A percentile compares a stretch with the other conserved stretches of the same genome.
These are phyloP conservation scores for Pseudolaguvia tuberculata DNA, from an alignment of 2,113 vertebrate genomes.

Conservation along the genomic window DNA sequence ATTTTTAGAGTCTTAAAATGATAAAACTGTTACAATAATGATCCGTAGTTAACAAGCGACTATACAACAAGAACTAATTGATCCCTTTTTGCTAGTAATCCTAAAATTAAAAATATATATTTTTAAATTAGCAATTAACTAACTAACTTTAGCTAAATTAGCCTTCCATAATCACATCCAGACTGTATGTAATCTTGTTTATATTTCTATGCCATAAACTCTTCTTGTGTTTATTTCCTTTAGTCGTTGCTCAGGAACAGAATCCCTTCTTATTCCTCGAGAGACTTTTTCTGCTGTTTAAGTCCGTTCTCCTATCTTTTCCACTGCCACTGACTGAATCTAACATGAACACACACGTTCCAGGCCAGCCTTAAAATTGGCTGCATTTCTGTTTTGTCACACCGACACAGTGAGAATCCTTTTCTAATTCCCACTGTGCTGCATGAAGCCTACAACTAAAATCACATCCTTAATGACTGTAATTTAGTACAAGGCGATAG, in stretches of 20 bases:
- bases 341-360: conserved; percentile 10
- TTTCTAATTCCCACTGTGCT: conserved; percentile 21
- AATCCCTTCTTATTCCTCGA: neutral
- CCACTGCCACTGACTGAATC: neutral
- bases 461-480: conserved; percentile 24
- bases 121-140: no score
- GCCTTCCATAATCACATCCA: no score
- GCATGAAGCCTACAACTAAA: conserved; percentile 8
- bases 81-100: no score
- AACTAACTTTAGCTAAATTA: no score
- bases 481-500: conserved; percentile 23
- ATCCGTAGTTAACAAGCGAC: no score
- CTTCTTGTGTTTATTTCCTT: no score
- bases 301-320: neutral
- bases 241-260: neutral
- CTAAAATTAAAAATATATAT: no score
- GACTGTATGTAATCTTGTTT: no score
- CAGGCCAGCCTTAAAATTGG: conserved; percentile 21
- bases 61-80: no score
- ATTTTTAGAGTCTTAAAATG: no score
- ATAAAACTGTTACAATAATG: no score
- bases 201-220: no score
- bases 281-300: neutral
- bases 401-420: conserved; percentile 14
- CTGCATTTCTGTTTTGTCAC: conserved; percentile 35